Conservation (phyloP, 2,888 invertebrate genomes). For the Cephus rjabovi region DNA sequence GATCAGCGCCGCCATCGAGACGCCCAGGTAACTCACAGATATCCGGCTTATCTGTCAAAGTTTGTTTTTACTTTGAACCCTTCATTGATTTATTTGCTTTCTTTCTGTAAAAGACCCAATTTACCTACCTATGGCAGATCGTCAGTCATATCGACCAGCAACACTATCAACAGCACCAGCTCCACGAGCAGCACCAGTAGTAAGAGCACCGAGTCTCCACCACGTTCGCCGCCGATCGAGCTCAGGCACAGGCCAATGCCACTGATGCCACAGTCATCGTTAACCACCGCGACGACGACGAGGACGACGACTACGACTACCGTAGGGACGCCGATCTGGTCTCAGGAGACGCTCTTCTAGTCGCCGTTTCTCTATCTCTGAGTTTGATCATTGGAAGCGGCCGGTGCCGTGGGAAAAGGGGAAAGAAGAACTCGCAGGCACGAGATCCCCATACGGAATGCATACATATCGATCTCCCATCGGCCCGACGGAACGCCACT, state of each 20-base stretch:
- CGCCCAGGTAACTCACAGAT: slow-evolving; percentile 48
- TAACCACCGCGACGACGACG: background rate
- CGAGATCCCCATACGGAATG: background rate
- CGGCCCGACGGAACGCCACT: background rate
- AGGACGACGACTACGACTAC: background rate
- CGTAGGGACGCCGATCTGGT: slow-evolving; percentile 68
- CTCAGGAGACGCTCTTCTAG: slow-evolving; percentile 86
- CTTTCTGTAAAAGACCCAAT: background rate
- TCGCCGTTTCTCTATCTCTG: slow-evolving; percentile 3
- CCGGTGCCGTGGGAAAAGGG: background rate
- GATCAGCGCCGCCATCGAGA: slow-evolving; percentile 62
- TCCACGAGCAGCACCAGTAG: slow-evolving; percentile 55
- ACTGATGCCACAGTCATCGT: slow-evolving; percentile 50
- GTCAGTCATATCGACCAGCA: slow-evolving; percentile 49
- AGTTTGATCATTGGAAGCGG: background rate
- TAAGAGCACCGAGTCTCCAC: slow-evolving; percentile 52
- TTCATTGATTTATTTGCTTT: background rate
- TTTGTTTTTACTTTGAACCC: background rate
- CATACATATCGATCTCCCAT: background rate
- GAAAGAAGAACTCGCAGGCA: background rate
- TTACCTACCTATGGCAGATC: slow-evolving; percentile 37
- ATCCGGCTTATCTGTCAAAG: background rate
- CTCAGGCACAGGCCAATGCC: slow-evolving; percentile 56
- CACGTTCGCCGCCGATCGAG: slow-evolving; percentile 54
- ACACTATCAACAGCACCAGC: background rate